These are phyloP conservation scores for Euura lappo DNA, from an alignment of 1,140 invertebrate species.

Conservation along the genomic window DNA sequence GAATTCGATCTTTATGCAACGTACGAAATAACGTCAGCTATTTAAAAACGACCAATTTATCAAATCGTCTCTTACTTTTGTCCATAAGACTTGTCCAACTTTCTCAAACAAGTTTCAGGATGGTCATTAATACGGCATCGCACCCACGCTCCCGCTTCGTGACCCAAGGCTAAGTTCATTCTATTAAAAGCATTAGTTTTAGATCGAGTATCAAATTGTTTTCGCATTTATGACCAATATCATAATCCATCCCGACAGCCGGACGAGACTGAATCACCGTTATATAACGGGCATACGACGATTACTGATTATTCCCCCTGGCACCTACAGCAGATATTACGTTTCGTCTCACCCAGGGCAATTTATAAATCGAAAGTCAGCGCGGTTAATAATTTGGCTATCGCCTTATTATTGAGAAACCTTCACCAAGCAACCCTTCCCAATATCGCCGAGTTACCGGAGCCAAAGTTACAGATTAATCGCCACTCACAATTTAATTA, in stretches of 20 bases:
- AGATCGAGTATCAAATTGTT: neutral
- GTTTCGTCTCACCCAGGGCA: neutral
- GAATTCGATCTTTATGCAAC: no score
- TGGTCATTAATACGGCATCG: neutral
- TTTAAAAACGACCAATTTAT: no score
- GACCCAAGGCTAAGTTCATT: neutral
- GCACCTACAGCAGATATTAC: neutral
- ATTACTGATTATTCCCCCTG: neutral
- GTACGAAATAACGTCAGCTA: no score
- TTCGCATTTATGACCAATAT: neutral
- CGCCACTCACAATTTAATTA: no score
- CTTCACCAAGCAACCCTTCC: no score
- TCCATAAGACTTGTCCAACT: neutral
- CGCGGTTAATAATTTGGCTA: neutral
- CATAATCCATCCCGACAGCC: neutral
- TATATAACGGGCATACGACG: neutral
- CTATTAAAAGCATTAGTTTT: neutral
- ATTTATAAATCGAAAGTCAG: conserved; percentile 3
- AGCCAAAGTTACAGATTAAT: no score
- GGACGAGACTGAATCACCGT: no score
- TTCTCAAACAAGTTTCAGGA: neutral
- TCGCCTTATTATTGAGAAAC: no score
- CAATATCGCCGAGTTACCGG: no score
- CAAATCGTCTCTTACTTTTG: neutral
- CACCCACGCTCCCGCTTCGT: neutral